A percentile compares a stretch with the other conserved stretches of the same genome.
Evolutionary conservation across 64 coral and sea anemone genomes (phyloP).

Genomic region (Pocillopora verrucosa): DNA sequence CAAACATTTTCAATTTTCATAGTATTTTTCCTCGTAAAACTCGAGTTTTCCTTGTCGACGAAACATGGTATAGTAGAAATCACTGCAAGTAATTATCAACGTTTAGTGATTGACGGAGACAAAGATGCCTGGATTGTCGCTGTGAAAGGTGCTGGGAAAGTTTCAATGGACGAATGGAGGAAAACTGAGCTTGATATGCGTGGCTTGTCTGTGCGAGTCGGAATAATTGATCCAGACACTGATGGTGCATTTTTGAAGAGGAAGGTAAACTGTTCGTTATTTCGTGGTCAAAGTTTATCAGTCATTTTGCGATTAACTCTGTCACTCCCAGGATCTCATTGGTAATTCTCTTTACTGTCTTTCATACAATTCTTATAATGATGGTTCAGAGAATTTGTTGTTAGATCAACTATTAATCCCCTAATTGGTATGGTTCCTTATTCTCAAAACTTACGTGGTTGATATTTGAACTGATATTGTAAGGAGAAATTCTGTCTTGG

Average conservation of each 20-base stretch:
- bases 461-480: no score
- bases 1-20: background rate
- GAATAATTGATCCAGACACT: slow-evolving; percentile 75
- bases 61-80: slow-evolving; percentile 63
- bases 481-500: no score
- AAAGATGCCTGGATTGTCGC: slow-evolving; percentile 91
- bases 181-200: slow-evolving; percentile 55
- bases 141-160: slow-evolving; percentile 66
- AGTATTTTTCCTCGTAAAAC: slow-evolving; percentile 4
- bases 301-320: background rate
- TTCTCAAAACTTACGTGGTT: no score
- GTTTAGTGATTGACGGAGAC: slow-evolving; percentile 40
- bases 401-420: no score
- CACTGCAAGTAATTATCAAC: slow-evolving; percentile 65
- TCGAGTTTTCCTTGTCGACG: background rate
- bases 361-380: no score
- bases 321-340: no score
- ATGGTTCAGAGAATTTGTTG: no score
- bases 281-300: background rate
- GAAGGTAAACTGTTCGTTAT: slow-evolving; percentile 43
- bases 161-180: slow-evolving; percentile 58
- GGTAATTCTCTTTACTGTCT: no score
- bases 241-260: slow-evolving; percentile 76
- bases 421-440: no score
- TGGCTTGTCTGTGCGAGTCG: slow-evolving; percentile 72